Evolutionary conservation across 30 jellyfish, hydroid and myxozoan genomes (phyloP), one percentile per base, ranked within the genome.

Genomic region (Rhopilema esculentum): DNA sequence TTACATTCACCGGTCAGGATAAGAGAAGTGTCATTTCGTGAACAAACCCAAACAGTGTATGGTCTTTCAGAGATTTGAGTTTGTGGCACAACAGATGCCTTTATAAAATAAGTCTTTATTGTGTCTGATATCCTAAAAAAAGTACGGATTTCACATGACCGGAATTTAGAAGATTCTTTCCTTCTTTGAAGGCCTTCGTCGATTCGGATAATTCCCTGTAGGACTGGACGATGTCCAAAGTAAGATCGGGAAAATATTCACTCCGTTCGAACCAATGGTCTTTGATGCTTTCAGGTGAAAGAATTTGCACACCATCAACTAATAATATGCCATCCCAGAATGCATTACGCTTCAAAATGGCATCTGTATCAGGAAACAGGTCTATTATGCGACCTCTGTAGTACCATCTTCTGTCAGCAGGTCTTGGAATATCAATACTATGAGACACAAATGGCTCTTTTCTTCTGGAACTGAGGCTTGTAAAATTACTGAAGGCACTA

Each of bases 401-500:
- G 69, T 61, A 80, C 90, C 80, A 64, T 64, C 28, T 64, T 64
- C 15, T 26, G 28, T 64, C 32, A 40, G 9, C 57, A 22, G 49
- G 24, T 70, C 74, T 20, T 64, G 27, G 74, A 20, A 25, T 25
- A 21, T 21, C 74, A 64, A 20, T 64, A 20, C 31, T 8, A 64
- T 64, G 27, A 21, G 27, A 25, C 30, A 64, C 31, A 21, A 64
- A 64, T 4, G 12, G 33, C 26, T 48, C 49, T 67, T 21, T 80
- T 89, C 57, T 40, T 40, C 57, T 52, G 25, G 62, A 48, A 20
- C 92, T 27, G 8, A 33, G 22, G 32, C 74, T 69, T 20, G 92
- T 69, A 49, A 84, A 69, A 48, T 27, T 51, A 57, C 92, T 84
- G 87, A 84, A 84, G 52, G 86, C 92, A 72, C 88, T 84, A 19